Base-by-base conservation (phyloP, 2,113 vertebrate species). In the Oncorhynchus mykiss region DNA sequence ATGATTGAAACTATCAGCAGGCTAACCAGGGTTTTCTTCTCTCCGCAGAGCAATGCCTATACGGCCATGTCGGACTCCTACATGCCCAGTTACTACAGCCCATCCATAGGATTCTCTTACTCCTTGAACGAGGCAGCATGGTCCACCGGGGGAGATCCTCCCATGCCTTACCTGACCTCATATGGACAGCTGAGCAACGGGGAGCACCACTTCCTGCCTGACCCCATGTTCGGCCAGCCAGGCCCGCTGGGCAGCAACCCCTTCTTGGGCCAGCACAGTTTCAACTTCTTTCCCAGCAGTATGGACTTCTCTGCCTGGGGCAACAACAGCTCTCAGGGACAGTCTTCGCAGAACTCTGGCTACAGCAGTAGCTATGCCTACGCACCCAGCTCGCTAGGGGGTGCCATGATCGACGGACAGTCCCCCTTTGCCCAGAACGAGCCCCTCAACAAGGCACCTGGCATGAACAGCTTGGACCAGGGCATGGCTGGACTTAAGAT, bases 21-120 rank as follows among this genome's bases (percentile, higher is more conserved):
- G 5, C 59, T 62, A 11, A 62, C 59, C 18, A 1, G 20, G 2
- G 39, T 11, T 45, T n/a, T 86, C 34, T 76, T 81, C 79, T 65
- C 78, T 79, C 70, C 79, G 18, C 93, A 99, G 98, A 99, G 95
- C 93, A 99, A 98, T 95, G 97, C 97, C 34, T 99, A 99, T 93
- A 99, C 98, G 85, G 97, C 98, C 84, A 97, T 99, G 96, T 99
- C 98, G n/a, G 98, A 99, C 91, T 99, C 98, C 81, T 99, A 99
- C 93, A 92, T 99, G 91, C 97, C 98, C 70, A 99, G 95, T 93
- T 99, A 99, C 94, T 99, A 99, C 94, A 97, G 98, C 82, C 98
- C 98, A 86, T 99, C 98, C 90, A 98, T 99, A 82, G 97, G 98
- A 91, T 99, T 99, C 89, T 98, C 97, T 88, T 99, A 99, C 91